phyloP scores from a whole-genome alignment of 2,113 vertebrate species.

The Psephotus haematonotus region DNA sequence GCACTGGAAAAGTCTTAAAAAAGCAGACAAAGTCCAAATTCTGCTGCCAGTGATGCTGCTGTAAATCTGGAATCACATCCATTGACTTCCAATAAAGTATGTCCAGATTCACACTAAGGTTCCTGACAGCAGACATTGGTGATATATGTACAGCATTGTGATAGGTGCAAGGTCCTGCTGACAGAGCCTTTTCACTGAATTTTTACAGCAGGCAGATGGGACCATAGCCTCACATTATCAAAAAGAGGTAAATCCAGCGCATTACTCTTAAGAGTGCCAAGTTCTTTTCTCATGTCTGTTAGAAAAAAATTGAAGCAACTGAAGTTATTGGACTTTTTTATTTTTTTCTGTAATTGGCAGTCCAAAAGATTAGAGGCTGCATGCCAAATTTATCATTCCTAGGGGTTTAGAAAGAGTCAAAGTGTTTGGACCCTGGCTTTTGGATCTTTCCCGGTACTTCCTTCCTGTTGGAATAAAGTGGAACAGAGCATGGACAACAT shows the following conservation, averaged over 20 bases:
- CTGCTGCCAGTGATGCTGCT: background rate
- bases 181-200: background rate
- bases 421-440: background rate
- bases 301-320: background rate
- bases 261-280: background rate
- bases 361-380: background rate
- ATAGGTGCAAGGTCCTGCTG: background rate
- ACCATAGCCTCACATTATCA: background rate
- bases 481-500: fast-evolving
- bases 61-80: background rate
- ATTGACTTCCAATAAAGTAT: background rate
- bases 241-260: background rate
- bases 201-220: background rate
- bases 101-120: background rate
- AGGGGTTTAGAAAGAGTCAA: background rate
- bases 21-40: conserved; percentile 6
- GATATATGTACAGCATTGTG: background rate
- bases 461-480: background rate
- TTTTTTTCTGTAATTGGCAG: background rate
- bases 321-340: background rate
- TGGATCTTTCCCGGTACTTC: background rate
- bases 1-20: background rate
- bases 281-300: background rate
- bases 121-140: background rate
- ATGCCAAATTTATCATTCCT: background rate